phyloP scores from a whole-genome alignment of 2,113 vertebrate genomes.

The Speoplatyrhinus poulsoni region DNA sequence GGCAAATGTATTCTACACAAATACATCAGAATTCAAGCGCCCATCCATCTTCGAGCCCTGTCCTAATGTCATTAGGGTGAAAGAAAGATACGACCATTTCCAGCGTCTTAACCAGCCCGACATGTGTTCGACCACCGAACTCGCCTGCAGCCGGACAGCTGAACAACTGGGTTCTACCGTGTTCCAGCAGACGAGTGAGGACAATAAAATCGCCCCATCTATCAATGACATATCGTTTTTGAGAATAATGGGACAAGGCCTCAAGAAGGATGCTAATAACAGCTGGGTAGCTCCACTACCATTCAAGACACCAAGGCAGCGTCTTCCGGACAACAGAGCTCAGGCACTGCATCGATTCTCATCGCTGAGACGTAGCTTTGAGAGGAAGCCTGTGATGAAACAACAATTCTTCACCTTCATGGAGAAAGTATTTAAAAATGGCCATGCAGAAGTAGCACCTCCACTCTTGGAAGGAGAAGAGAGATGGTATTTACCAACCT shows the following conservation, averaged over 20 bases:
- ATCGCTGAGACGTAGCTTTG: too few species aligned
- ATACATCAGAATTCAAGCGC: not conserved
- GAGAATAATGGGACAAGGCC: not conserved
- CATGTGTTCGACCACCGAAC: not conserved
- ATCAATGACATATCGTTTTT: not conserved
- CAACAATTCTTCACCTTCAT: too few species aligned
- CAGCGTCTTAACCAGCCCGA: not conserved
- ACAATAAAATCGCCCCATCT: constrained; percentile 1
- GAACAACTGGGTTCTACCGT: not conserved
- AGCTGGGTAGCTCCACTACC: not conserved
- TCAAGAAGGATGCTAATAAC: not conserved
- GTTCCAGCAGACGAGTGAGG: not conserved
- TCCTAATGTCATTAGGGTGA: not conserved
- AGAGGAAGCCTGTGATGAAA: too few species aligned
- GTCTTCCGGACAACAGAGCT: not conserved
- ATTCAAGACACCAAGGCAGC: not conserved
- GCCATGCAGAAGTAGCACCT: too few species aligned
- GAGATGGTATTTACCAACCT: too few species aligned
- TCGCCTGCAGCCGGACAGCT: not conserved
- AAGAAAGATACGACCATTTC: not conserved
- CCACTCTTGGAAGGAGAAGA: too few species aligned
- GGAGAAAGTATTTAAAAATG: too few species aligned
- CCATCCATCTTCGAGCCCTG: not conserved
- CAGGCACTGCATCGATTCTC: too few species aligned
- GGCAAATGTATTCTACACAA: not conserved